Evolutionary conservation across 2,113 vertebrate species (phyloP).

Genomic region (Hydrolagus affinis): DNA sequence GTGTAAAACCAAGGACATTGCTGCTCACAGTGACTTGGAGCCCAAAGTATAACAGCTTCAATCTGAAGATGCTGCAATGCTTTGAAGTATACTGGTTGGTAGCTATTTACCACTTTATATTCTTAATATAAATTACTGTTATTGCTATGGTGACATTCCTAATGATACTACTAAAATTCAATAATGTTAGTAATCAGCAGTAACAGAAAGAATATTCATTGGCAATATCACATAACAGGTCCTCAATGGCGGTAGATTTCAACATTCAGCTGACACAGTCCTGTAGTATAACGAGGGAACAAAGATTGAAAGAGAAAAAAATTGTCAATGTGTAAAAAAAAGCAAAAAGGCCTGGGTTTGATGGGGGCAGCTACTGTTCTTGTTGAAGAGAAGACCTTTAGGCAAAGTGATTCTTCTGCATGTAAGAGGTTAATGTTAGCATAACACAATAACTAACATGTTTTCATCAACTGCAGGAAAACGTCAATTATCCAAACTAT

Average conservation of each 20-base stretch:
- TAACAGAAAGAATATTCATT: not conserved
- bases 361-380: not conserved
- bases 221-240: not conserved
- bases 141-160: not conserved
- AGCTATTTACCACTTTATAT: too few relatives aligned
- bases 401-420: not conserved
- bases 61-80: too few relatives aligned
- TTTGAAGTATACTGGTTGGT: too few relatives aligned
- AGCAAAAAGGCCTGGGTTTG: not conserved
- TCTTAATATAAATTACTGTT: not conserved
- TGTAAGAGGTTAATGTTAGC: constrained; percentile 20
- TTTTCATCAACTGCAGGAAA: constrained; percentile 25
- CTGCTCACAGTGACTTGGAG: not conserved
- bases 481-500: constrained; percentile 30
- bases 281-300: not conserved
- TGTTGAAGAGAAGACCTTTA: not conserved
- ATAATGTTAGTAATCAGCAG: not conserved
- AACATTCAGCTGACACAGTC: not conserved
- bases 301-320: not conserved
- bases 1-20: not conserved
- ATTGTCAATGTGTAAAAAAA: not conserved
- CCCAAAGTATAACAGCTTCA: not conserved
- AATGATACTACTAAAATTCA: not conserved
- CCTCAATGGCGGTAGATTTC: not conserved
- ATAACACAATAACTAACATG: constrained; percentile 14